Conservation (phyloP, 2,797 vertebrate genomes). For the Eurystomus glaucurus region DNA sequence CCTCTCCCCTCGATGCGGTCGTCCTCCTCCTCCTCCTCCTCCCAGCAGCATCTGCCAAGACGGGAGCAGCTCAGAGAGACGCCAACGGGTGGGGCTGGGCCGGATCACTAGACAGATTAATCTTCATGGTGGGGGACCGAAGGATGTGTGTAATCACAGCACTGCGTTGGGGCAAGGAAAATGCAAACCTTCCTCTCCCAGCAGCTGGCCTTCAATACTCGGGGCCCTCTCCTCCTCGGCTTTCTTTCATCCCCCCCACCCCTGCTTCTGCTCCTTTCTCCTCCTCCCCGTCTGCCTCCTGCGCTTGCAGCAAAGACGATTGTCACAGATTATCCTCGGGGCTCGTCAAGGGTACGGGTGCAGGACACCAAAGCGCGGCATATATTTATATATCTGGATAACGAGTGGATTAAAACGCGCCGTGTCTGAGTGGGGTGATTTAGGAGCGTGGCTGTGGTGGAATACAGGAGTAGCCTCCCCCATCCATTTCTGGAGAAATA, state of each 20-base stretch:
- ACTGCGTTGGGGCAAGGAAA: background rate
- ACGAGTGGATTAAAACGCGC: background rate
- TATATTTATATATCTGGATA: background rate
- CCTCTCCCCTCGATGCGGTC: background rate
- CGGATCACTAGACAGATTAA: constrained; percentile 13
- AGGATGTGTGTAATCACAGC: background rate
- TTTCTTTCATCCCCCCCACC: background rate
- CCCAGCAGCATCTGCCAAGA: constrained; percentile 49
- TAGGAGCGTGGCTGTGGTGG: background rate
- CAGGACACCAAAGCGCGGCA: background rate
- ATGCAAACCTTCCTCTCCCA: background rate
- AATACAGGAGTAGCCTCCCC: background rate
- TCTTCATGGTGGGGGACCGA: background rate
- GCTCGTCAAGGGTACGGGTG: background rate
- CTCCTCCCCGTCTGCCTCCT: background rate
- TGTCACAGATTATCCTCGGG: constrained; percentile 9
- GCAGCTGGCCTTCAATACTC: background rate
- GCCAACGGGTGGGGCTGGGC: constrained; percentile 66
- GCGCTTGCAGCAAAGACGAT: constrained; percentile 22
- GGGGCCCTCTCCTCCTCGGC: background rate
- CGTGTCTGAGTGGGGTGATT: background rate
- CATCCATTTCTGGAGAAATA: background rate
- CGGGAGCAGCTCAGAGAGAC: constrained; percentile 52
- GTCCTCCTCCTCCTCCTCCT: background rate
- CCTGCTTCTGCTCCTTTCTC: background rate